Evolutionary conservation across 2,888 invertebrate genomes (phyloP).

Genomic region (Oxycera nigricornis): DNA sequence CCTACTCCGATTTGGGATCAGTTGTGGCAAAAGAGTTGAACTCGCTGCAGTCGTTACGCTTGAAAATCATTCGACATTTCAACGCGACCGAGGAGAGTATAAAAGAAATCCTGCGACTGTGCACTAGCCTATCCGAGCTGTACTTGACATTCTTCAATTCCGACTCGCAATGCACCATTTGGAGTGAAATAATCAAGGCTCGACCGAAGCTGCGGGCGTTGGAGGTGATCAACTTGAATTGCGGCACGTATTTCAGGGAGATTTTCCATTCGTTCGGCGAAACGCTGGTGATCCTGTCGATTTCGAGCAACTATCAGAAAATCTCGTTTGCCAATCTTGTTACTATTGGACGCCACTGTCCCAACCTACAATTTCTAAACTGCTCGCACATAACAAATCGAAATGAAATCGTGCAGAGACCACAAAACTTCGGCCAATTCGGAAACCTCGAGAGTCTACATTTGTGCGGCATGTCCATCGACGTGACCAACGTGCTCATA

Average conservation of each 20-base stretch:
- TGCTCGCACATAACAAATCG: slow-evolving; percentile 39
- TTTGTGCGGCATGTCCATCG: slow-evolving; percentile 42
- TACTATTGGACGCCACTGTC: slow-evolving; percentile 45
- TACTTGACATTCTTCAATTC: slow-evolving; percentile 47
- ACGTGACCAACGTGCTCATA: slow-evolving; percentile 44
- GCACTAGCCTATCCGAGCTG: slow-evolving; percentile 41
- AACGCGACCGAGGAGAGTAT: slow-evolving; percentile 45
- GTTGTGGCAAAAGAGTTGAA: slow-evolving; percentile 44
- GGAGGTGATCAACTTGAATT: slow-evolving; percentile 46
- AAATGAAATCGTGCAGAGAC: slow-evolving; percentile 31
- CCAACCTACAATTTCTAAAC: slow-evolving; percentile 43
- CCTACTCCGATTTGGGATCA: slow-evolving; percentile 47
- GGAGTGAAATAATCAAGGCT: slow-evolving; percentile 43
- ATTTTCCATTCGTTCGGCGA: slow-evolving; percentile 44
- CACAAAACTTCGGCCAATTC: slow-evolving; percentile 43
- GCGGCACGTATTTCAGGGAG: slow-evolving; percentile 41
- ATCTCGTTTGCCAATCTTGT: slow-evolving; percentile 45
- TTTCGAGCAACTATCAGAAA: slow-evolving; percentile 40
- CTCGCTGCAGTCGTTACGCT: slow-evolving; percentile 41
- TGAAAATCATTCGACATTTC: slow-evolving; percentile 47
- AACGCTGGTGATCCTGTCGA: slow-evolving; percentile 41
- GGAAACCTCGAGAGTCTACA: slow-evolving; percentile 43
- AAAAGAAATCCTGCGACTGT: slow-evolving; percentile 44
- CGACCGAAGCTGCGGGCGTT: slow-evolving; percentile 37
- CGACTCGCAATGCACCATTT: slow-evolving; percentile 41